phyloP scores from a whole-genome alignment of 2,113 vertebrate species.

The Eretmochelys imbricata region DNA sequence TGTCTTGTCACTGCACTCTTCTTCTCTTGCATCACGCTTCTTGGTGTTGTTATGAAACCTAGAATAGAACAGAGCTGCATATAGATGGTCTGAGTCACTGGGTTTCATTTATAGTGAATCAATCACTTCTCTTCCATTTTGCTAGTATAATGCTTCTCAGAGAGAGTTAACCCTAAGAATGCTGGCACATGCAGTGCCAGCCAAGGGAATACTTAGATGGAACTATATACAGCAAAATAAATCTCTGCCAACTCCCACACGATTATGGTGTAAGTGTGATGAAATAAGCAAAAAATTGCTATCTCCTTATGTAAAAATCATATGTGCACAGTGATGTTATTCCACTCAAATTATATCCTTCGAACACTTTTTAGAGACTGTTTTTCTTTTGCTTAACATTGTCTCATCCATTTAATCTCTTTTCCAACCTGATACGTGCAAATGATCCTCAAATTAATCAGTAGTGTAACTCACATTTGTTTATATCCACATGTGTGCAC shows the following conservation, averaged over 20 bases:
- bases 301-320: neutral
- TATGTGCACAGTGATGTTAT: neutral
- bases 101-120: neutral
- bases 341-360: neutral
- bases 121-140: neutral
- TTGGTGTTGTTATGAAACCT: constrained; percentile 49
- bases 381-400: neutral
- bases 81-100: neutral
- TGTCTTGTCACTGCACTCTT: neutral
- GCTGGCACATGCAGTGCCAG: neutral
- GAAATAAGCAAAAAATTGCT: neutral
- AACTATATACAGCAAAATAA: neutral
- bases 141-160: neutral
- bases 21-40: neutral
- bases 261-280: neutral
- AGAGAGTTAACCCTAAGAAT: neutral
- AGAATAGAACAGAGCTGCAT: neutral
- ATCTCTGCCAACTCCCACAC: neutral
- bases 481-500: neutral
- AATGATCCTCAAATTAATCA: neutral
- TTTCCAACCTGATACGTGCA: neutral
- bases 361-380: neutral
- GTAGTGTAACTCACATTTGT: neutral
- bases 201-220: neutral
- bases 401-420: neutral